Base-by-base conservation (phyloP, 2,888 invertebrate genomes). In the Tiphia femorata region DNA sequence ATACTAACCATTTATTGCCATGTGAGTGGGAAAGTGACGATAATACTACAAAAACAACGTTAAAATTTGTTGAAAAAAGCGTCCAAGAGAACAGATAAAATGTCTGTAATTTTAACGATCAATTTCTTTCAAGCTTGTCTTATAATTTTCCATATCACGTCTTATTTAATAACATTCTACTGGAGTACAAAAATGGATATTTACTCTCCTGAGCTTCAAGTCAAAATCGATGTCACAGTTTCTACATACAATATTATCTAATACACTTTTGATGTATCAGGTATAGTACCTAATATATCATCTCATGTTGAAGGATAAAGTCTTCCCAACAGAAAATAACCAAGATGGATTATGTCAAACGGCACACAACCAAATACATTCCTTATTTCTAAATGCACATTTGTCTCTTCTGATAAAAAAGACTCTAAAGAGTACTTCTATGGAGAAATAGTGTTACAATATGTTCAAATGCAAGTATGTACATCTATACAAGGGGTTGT, bases 281-380 rank as follows among this genome's bases (percentile, higher is more conserved):
- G 43, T 47, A 55, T 49, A 56, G 48, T 50, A 41, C 53, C 23
- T 33, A 62, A 63, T 49, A 17, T 50, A 56, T 53, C 33, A 21
- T 49, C 44, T 35, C 33, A 42, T 62, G 37, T 21, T 37, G 37
- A 47, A 49, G 20, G 44, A 54, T 46, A 38, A 38, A 33, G 41
- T 8, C 12, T 47, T 40, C 38, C 6, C 16, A 17, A 49, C 16
- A 54, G 29, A 29, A 54, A 46, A 38, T 44, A 58, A 66, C 48
- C 53, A 62, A 42, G 48, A 19, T 41, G 41, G 20, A 23, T 49
- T 49, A 30, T 44, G 38, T 44, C 33, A 46, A 53, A 70, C 56
- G 50, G 48, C 67, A 61, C 70, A 70, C 70, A 70, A 70, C 67
- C 65, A 70, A 67, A 67, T 58, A 35, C 33, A 21, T 29, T 37